Conservation (phyloP, 2,888 invertebrate species). For the Alloplasta piceator region DNA sequence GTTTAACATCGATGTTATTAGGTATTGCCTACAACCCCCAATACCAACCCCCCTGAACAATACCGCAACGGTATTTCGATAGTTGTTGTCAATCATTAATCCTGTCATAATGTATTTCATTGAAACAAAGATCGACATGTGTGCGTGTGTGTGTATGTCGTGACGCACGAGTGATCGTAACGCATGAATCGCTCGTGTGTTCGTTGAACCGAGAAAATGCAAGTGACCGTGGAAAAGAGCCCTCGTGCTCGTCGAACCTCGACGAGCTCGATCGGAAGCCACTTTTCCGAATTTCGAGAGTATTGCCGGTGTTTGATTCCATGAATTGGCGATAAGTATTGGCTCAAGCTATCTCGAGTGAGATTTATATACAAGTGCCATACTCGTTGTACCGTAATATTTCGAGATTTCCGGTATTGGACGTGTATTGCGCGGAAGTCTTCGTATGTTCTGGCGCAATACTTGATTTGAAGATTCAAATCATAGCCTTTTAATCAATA, state of each 20-base stretch:
- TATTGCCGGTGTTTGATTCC: too few relatives aligned
- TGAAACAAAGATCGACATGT: background rate
- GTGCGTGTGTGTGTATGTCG: background rate
- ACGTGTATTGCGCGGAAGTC: background rate
- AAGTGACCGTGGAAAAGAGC: background rate
- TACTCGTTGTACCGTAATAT: too few relatives aligned
- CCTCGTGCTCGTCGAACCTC: too few relatives aligned
- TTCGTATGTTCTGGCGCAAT: background rate
- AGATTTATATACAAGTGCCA: too few relatives aligned
- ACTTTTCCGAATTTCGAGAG: too few relatives aligned
- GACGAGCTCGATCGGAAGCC: too few relatives aligned
- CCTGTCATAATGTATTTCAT: background rate
- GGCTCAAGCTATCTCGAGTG: too few relatives aligned
- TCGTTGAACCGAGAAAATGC: background rate
- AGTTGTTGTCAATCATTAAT: background rate
- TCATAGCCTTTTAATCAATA: too few relatives aligned
- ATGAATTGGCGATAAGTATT: too few relatives aligned
- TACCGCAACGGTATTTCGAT: slow-evolving; percentile 8
- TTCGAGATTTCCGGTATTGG: too few relatives aligned
- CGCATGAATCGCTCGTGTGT: background rate
- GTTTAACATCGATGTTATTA: background rate
- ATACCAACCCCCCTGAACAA: background rate
- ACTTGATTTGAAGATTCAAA: background rate
- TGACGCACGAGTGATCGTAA: slow-evolving; percentile 5
- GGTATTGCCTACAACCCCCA: too few relatives aligned